Base-by-base conservation (phyloP, 2,797 vertebrate species). In the Scarus forsteni region DNA sequence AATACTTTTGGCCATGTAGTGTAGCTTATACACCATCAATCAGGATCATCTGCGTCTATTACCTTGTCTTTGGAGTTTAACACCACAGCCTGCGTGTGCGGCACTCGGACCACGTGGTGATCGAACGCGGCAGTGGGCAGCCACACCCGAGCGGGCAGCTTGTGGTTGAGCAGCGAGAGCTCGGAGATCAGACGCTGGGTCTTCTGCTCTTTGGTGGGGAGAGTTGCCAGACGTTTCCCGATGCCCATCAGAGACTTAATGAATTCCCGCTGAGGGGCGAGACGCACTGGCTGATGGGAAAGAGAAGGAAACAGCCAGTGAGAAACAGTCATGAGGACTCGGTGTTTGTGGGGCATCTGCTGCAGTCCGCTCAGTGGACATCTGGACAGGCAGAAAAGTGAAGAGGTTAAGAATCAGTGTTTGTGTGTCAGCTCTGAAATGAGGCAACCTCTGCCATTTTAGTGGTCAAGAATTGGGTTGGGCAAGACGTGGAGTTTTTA, bases 11-110 rank as follows among this genome's bases (percentile, higher is more conserved):
- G n/a, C n/a, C n/a, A n/a, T n/a, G n/a, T n/a, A n/a, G n/a, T n/a
- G n/a, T n/a, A n/a, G n/a, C n/a, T n/a, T n/a, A n/a, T n/a, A n/a
- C n/a, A n/a, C n/a, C n/a, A n/a, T n/a, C n/a, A n/a, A n/a, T n/a
- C n/a, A n/a, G 27, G 27, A 27, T 27, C 27, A 27, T 27, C 27
- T 27, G 27, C 4, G 27, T 27, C 27, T 11, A 10, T 58, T 27
- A 98, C 97, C 96, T 99, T 99, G 89, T 99, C 98, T 80, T 99
- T 99, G 79, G 97, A 99, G 92, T 98, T 99, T 44, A 99, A 92
- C 44, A 99, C 98, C 0, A 99, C 97, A 0, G 98, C 97, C 92
- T 98, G 98, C 0, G 95, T 97, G 89, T 98, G 97, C 0, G 97
- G 98, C 39, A 98, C 96, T 0, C 97, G 82, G 19, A 97, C 96